These are phyloP conservation scores for Chroicocephalus ridibundus DNA, from an alignment of 2,113 vertebrate genomes.

Conservation along the genomic window DNA sequence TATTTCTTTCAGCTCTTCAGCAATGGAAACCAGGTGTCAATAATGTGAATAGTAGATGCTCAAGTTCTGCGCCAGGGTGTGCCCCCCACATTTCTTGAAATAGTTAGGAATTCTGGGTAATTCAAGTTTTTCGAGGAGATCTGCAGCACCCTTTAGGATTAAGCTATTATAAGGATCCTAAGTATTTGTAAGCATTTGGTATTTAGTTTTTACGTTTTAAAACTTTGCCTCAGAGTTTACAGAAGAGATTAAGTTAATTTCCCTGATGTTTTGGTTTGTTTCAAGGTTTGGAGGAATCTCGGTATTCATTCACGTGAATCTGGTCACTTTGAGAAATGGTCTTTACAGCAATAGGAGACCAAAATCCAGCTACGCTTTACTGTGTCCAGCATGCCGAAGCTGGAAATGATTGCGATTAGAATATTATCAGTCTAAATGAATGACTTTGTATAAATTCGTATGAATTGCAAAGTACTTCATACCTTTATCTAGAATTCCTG, in stretches of 20 bases:
- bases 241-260: not conserved
- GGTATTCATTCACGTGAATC: not conserved
- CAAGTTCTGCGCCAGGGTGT: not conserved
- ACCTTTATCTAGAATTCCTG: not conserved
- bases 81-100: not conserved
- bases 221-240: not conserved
- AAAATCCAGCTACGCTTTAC: not conserved
- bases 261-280: not conserved
- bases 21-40: accelerated
- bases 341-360: not conserved
- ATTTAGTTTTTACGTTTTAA: not conserved
- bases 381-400: not conserved
- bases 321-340: not conserved
- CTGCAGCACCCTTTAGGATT: not conserved
- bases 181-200: not conserved
- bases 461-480: not conserved
- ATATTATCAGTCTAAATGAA: not conserved
- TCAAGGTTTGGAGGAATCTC: not conserved
- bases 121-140: not conserved
- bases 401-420: not conserved
- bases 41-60: not conserved
- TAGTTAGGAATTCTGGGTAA: not conserved
- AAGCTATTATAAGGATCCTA: not conserved
- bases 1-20: not conserved
- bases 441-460: too few relatives aligned